Base-by-base conservation (phyloP, 2,888 invertebrate species). In the Nymphalis urticae region DNA sequence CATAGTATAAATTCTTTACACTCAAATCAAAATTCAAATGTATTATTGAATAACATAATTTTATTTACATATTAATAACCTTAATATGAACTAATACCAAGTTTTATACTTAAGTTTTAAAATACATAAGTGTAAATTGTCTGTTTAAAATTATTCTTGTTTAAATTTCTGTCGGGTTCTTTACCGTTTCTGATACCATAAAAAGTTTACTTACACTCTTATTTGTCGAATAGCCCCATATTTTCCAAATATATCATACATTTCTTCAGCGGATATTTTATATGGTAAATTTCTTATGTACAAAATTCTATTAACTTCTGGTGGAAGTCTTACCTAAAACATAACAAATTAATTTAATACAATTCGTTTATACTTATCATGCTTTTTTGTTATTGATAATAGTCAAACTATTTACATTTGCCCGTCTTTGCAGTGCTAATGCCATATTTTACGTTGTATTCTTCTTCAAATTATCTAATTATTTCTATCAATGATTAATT, bases 181-280 rank as follows among this genome's bases (percentile, higher is more conserved):
- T 42, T 42, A 42, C 10, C 13, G 13, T 13, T 42, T 42, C 42
- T 4, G 1, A 42, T 42, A 3, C 13, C 4, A 42, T 13, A 42
- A 42, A 42, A 19, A 19, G 5, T 32, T n/a, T 64, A 85, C 97
- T 95, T 94, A 98, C 98, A 99, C 97, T 91, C 99, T 94, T 72
- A 99, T 99, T 92, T 99, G 99, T 78, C 99, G 93, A 75, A 99
- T 99, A 4, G 99, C 99, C 78, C 99, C 99, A 92, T 99, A 99
- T 93, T 99, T 99, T 21, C 99, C 99, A 94, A 99, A 99, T 74
- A 99, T 99, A 90, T 99, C 99, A 85, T 99, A 99, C 99, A 99
- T 99, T 95, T 99, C 99, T 89, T 99, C 99, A 8, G 97, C 98
- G 62, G 99, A 99, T 77, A 99, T 99, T 94, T 99, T 99, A 83